These are phyloP conservation scores for Leptopilina syphax DNA, from an alignment of 2,888 invertebrate species.

Conservation along the genomic window DNA sequence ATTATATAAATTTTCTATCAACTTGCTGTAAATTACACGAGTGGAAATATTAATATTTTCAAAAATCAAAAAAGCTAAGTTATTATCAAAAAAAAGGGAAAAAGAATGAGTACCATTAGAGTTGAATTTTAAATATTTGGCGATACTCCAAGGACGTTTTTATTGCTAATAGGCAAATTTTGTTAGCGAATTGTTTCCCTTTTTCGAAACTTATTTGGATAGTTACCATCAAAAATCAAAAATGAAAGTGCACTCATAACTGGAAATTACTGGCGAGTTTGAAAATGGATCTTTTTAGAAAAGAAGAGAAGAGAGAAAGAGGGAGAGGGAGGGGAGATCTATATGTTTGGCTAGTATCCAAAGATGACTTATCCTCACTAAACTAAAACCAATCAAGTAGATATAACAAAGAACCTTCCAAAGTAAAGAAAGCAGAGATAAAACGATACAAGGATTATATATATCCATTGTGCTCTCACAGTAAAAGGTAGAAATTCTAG, in stretches of 20 bases:
- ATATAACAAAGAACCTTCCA: conserved; percentile 21
- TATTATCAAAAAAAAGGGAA: background rate
- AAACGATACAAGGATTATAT: conserved; percentile 26
- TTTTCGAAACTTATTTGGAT: conserved; percentile 35
- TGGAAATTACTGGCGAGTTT: conserved; percentile 1
- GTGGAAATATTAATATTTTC: background rate
- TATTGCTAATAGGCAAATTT: conserved; percentile 35
- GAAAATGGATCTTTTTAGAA: conserved; percentile 7
- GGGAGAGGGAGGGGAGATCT: background rate
- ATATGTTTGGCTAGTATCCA: conserved; percentile 29
- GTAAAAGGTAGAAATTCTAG: conserved; percentile 13
- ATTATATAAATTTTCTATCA: no score
- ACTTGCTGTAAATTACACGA: no score
- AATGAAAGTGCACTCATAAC: conserved; percentile 8
- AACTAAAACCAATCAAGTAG: conserved; percentile 30
- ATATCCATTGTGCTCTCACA: conserved; percentile 14
- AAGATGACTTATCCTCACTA: conserved; percentile 14
- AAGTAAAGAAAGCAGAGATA: conserved; percentile 13
- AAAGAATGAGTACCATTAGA: conserved; percentile 9
- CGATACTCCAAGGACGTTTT: conserved; percentile 13
- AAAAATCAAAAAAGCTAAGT: background rate
- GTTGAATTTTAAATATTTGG: conserved; percentile 33
- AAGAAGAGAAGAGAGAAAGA: background rate
- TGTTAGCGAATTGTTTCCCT: conserved; percentile 27
- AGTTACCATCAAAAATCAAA: conserved; percentile 29